Conservation (phyloP, 2,797 vertebrate species). For the Psittacula echo region DNA sequence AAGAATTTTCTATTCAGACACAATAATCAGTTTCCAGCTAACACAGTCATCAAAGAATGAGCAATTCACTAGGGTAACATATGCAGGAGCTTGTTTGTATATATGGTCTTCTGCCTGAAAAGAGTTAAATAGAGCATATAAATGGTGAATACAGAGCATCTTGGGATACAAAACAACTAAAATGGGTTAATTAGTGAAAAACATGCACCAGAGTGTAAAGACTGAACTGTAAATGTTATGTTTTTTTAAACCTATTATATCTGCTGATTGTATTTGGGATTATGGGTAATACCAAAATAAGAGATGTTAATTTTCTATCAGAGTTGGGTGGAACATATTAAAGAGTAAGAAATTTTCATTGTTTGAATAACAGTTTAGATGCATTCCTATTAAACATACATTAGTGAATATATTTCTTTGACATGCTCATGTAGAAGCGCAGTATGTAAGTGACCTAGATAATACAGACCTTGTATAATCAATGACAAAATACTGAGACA, state of each 20-base stretch:
- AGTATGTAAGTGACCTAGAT: conserved; percentile 64
- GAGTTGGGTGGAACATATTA: background rate
- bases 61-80: conserved; percentile 77
- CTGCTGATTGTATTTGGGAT: background rate
- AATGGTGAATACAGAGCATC: conserved; percentile 76
- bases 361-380: conserved; percentile 13
- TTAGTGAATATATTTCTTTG: conserved; percentile 44
- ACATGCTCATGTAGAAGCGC: background rate
- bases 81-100: conserved; percentile 76
- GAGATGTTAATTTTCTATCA: conserved; percentile 6
- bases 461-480: conserved; percentile 33
- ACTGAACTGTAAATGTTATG: background rate
- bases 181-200: conserved; percentile 85
- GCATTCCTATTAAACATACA: conserved; percentile 56
- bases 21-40: conserved; percentile 48
- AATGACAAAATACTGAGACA: conserved; percentile 50
- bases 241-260: conserved; percentile 17
- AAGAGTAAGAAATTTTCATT: conserved; percentile 4
- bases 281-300: background rate
- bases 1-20: conserved; percentile 42
- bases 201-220: conserved; percentile 73
- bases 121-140: conserved; percentile 82
- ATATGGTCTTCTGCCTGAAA: conserved; percentile 67
- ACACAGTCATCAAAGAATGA: conserved; percentile 67
- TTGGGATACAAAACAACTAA: conserved; percentile 70